phyloP scores from a whole-genome alignment of 2,888 invertebrate genomes.

The Cynaeus angustus region DNA sequence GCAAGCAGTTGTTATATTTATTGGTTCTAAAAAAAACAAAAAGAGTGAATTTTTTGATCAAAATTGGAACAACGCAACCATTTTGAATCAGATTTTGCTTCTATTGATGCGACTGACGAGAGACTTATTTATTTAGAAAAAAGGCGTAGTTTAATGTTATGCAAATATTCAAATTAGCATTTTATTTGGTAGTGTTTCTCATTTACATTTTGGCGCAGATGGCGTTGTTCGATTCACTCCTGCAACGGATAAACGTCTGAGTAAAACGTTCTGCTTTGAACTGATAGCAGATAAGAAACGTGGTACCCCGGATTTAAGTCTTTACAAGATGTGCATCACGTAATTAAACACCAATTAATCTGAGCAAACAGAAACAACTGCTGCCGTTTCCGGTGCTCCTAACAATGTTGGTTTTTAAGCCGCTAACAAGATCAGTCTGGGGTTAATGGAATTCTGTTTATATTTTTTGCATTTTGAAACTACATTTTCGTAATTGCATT shows the following conservation, averaged over 20 bases:
- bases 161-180: constrained; percentile 2
- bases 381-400: constrained; percentile 48
- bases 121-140: not conserved
- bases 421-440: constrained; percentile 45
- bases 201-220: constrained; percentile 11
- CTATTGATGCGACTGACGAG: not conserved
- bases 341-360: constrained; percentile 54
- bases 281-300: not conserved
- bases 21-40: no score
- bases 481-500: constrained; percentile 46
- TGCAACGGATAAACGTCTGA: constrained; percentile 4
- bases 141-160: not conserved
- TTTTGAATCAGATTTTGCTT: no score
- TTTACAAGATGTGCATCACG: constrained; percentile 39
- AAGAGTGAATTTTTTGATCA: no score
- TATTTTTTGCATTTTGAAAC: constrained; percentile 29
- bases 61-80: no score
- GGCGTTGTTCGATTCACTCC: not conserved
- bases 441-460: constrained; percentile 39
- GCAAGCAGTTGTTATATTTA: no score
- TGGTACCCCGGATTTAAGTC: constrained; percentile 14
- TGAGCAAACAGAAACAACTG: constrained; percentile 47
- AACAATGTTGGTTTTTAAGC: constrained; percentile 47
- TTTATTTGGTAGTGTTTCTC: constrained; percentile 1
- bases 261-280: constrained; percentile 3